These are phyloP conservation scores for Tragelaphus scriptus DNA, from an alignment of 2,113 vertebrate genomes.

Conservation along the genomic window DNA sequence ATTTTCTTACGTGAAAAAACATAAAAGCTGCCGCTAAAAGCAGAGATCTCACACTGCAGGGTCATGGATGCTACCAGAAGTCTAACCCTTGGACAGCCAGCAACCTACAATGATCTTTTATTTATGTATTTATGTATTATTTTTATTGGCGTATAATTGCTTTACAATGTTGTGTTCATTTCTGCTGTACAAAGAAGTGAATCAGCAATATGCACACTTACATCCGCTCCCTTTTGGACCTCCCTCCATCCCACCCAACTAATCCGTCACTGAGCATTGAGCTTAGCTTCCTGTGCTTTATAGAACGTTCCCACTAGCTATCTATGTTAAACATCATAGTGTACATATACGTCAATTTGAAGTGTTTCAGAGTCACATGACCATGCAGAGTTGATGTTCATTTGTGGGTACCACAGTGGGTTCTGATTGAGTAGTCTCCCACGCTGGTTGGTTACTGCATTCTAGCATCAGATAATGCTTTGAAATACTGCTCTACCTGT, in stretches of 20 bases:
- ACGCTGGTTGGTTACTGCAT: fast-evolving
- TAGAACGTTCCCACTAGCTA: not conserved
- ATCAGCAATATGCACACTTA: not conserved
- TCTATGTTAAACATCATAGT: not conserved
- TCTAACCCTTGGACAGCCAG: not conserved
- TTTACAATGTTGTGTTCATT: not conserved
- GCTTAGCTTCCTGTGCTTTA: not conserved
- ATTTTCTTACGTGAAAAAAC: not conserved
- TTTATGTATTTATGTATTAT: not conserved
- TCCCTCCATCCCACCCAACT: not conserved
- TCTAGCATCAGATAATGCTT: not conserved
- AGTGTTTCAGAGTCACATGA: not conserved
- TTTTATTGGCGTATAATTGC: not conserved
- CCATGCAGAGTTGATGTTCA: not conserved
- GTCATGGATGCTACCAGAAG: not conserved
- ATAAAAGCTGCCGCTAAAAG: not conserved
- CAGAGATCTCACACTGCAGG: not conserved
- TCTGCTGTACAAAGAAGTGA: not conserved
- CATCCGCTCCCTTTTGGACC: not conserved
- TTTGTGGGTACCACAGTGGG: fast-evolving
- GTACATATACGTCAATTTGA: not conserved
- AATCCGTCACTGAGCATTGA: not conserved
- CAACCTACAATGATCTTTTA: not conserved
- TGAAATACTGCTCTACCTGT: not conserved
- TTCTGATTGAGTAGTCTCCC: fast-evolving